Evolutionary conservation across 2,797 vertebrate genomes (phyloP).

Genomic region (Urosaurus nigricauda): DNA sequence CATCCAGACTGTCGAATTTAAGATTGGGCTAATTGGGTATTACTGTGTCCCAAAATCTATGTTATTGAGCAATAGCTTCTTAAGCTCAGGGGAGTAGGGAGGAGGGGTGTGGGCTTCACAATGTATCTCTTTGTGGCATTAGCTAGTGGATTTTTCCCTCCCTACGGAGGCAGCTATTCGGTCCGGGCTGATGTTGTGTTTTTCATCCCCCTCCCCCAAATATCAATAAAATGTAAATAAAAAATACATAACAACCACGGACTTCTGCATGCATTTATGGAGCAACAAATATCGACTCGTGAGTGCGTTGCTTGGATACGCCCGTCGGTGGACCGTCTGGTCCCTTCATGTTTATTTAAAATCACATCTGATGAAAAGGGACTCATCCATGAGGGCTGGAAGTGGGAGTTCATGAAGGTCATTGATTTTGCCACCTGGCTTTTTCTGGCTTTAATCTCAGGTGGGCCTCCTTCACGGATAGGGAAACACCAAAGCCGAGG

Average conservation of each 20-base stretch:
- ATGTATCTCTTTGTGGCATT: not conserved
- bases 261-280: conserved; percentile 47
- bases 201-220: not conserved
- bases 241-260: conserved; percentile 20
- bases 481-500: not conserved
- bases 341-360: conserved; percentile 74
- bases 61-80: not conserved
- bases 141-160: not conserved
- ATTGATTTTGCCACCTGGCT: conserved; percentile 58
- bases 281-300: conserved; percentile 45
- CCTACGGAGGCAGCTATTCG: not conserved
- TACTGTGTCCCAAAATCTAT: not conserved
- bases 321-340: conserved; percentile 43
- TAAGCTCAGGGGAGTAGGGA: not conserved
- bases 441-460: conserved; percentile 50
- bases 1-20: not conserved
- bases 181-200: not conserved
- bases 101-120: not conserved
- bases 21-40: not conserved
- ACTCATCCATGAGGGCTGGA: conserved; percentile 60
- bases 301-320: conserved; percentile 56
- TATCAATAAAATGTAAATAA: conserved; percentile 33
- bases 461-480: conserved; percentile 2
- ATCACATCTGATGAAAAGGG: conserved; percentile 62
- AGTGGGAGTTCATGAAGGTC: conserved; percentile 65